A percentile compares a stretch with the other conserved stretches of the same genome.
These are phyloP conservation scores for Orgyia antiqua DNA, from an alignment of 2,888 invertebrate genomes.

Conservation along the genomic window DNA sequence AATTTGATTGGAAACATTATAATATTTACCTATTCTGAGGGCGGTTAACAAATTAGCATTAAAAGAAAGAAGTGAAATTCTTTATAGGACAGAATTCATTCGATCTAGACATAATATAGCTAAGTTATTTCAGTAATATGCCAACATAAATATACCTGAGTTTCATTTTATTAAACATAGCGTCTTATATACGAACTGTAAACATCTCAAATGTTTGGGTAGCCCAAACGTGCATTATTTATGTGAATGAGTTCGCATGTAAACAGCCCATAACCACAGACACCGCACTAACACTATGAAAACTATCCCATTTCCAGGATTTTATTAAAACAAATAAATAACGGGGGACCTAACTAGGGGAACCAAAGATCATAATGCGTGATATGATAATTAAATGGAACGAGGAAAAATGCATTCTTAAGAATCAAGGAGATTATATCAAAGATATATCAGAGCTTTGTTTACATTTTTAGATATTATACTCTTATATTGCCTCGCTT, in stretches of 20 bases:
- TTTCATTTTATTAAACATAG: slow-evolving; percentile 9
- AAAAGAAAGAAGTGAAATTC: too few species aligned
- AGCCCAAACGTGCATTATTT: slow-evolving; percentile 25
- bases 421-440: too few species aligned
- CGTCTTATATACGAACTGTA: slow-evolving; percentile 9
- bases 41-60: too few species aligned
- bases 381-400: slow-evolving; percentile 45
- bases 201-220: slow-evolving; percentile 17
- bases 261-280: slow-evolving; percentile 63
- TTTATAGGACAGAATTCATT: too few species aligned
- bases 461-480: too few species aligned
- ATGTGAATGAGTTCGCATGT: slow-evolving; percentile 55
- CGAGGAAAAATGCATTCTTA: slow-evolving; percentile 26
- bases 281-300: slow-evolving; percentile 55
- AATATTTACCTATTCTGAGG: too few species aligned
- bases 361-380: slow-evolving; percentile 37
- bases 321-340: slow-evolving; percentile 57
- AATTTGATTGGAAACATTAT: too few species aligned
- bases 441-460: too few species aligned
- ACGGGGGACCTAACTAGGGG: slow-evolving; percentile 30
- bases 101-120: too few species aligned
- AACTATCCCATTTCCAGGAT: slow-evolving; percentile 60
- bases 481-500: too few species aligned
- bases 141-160: background rate
- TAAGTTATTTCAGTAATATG: too few species aligned